Percentiles rank a stretch among this genome's conserved stretches.
phyloP scores from a whole-genome alignment of 2,113 vertebrate species.

The Raphicerus campestris region DNA sequence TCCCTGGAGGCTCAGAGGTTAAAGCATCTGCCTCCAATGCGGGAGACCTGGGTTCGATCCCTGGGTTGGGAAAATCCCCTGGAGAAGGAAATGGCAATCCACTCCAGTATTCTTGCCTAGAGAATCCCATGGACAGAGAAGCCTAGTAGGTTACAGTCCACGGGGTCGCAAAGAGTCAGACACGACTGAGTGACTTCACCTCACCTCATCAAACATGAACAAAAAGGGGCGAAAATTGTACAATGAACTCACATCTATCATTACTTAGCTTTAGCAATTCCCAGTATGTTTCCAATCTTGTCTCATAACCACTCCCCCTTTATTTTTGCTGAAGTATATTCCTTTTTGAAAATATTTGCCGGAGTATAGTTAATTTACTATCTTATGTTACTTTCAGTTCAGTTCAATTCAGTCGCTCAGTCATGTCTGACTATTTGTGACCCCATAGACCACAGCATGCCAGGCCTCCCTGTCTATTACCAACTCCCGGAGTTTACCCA shows the following conservation, averaged over 20 bases:
- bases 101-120: too few relatives aligned
- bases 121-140: too few relatives aligned
- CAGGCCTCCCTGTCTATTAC: background rate
- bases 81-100: too few relatives aligned
- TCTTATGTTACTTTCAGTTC: background rate
- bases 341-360: background rate
- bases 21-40: too few relatives aligned
- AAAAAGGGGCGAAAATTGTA: background rate
- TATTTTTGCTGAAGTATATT: background rate
- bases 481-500: background rate
- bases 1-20: too few relatives aligned
- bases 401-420: background rate
- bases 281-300: background rate
- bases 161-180: too few relatives aligned
- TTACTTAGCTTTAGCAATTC: background rate
- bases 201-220: background rate
- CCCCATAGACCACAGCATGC: background rate
- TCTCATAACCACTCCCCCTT: fast-evolving
- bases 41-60: too few relatives aligned
- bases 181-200: too few relatives aligned
- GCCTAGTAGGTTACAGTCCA: too few relatives aligned
- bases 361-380: background rate
- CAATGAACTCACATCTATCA: background rate
- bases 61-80: too few relatives aligned
- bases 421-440: background rate